phyloP scores from a whole-genome alignment of 2,888 invertebrate species.

The Liodrosophila aerea region DNA sequence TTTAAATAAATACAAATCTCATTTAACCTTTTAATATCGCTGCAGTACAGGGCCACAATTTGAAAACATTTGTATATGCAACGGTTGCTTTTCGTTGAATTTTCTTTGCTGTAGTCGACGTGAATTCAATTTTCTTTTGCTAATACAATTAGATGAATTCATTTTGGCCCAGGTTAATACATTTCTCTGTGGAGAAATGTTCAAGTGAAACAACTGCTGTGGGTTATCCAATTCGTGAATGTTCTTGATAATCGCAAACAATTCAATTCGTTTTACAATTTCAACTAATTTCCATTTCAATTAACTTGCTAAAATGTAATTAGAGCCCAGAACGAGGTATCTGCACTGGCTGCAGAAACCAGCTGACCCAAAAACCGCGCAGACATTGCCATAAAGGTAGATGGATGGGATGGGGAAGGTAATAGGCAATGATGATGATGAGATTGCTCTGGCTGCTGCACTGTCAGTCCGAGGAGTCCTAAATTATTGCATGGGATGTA shows the following conservation, averaged over 20 bases:
- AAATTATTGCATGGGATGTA: conserved; percentile 1
- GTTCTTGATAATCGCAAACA: conserved; percentile 80
- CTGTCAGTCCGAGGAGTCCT: conserved; percentile 38
- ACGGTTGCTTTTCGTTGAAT: too few relatives aligned
- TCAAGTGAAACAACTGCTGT: background rate
- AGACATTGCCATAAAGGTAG: background rate
- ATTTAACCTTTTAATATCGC: too few relatives aligned
- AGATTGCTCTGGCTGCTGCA: conserved; percentile 29
- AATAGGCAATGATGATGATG: conserved; percentile 35
- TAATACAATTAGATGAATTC: too few relatives aligned
- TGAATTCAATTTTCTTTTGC: too few relatives aligned
- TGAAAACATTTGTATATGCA: too few relatives aligned
- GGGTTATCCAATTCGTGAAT: conserved; percentile 76
- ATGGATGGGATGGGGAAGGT: background rate
- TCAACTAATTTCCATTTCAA: conserved; percentile 82
- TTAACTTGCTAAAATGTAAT: conserved; percentile 82
- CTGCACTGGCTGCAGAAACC: conserved; percentile 8
- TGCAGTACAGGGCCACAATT: too few relatives aligned
- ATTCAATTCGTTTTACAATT: conserved; percentile 82
- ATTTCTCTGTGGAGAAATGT: too few relatives aligned
- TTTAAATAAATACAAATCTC: too few relatives aligned
- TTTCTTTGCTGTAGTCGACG: too few relatives aligned
- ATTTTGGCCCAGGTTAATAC: too few relatives aligned
- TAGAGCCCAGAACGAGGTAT: conserved; percentile 56
- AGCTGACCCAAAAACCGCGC: conserved; percentile 26